Evolutionary conservation across 2,797 vertebrate genomes (phyloP).

Genomic region (Fistularia tabacaria): DNA sequence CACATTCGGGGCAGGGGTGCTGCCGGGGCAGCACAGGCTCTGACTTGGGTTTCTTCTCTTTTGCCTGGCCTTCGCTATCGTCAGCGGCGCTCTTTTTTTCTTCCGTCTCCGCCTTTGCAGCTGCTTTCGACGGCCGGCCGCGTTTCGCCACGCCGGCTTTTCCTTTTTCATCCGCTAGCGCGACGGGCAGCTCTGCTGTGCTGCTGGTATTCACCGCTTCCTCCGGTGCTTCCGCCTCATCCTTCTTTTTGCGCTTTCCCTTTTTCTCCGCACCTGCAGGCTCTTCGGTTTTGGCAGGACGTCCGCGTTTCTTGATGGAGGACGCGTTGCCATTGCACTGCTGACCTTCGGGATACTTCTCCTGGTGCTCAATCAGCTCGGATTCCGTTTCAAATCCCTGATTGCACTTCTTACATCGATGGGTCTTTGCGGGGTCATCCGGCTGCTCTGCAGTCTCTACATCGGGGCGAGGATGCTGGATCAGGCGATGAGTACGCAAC

Average conservation of each 20-base stretch:
- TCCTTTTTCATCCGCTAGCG: slow-evolving; percentile 59
- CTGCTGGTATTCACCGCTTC: slow-evolving; percentile 38
- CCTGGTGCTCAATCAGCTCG: slow-evolving; percentile 74
- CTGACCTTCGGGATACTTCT: slow-evolving; percentile 74
- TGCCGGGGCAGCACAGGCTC: slow-evolving; percentile 43
- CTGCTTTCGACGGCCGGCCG: slow-evolving; percentile 66
- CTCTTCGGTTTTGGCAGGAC: slow-evolving; percentile 66
- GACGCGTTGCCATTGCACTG: slow-evolving; percentile 72
- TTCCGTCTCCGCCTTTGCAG: slow-evolving; percentile 46
- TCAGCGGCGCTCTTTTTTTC: slow-evolving; percentile 50
- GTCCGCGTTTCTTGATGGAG: slow-evolving; percentile 70
- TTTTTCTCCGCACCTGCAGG: slow-evolving; percentile 65
- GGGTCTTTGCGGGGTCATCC: slow-evolving; percentile 67
- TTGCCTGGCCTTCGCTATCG: slow-evolving; percentile 32
- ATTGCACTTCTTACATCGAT: slow-evolving; percentile 76
- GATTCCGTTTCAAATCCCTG: slow-evolving; percentile 72
- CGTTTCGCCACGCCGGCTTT: slow-evolving; percentile 58
- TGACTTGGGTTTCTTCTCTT: slow-evolving; percentile 64
- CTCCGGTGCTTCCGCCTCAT: slow-evolving; percentile 49
- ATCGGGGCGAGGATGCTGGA: slow-evolving; percentile 72
- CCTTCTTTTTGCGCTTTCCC: slow-evolving; percentile 70
- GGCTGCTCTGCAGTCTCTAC: slow-evolving; percentile 55
- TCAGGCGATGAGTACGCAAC: slow-evolving; percentile 76
- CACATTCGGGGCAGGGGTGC: slow-evolving; percentile 70
- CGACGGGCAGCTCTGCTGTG: slow-evolving; percentile 23